Conservation (phyloP, 2,113 vertebrate genomes). For the Psittacula cyanocephala region DNA sequence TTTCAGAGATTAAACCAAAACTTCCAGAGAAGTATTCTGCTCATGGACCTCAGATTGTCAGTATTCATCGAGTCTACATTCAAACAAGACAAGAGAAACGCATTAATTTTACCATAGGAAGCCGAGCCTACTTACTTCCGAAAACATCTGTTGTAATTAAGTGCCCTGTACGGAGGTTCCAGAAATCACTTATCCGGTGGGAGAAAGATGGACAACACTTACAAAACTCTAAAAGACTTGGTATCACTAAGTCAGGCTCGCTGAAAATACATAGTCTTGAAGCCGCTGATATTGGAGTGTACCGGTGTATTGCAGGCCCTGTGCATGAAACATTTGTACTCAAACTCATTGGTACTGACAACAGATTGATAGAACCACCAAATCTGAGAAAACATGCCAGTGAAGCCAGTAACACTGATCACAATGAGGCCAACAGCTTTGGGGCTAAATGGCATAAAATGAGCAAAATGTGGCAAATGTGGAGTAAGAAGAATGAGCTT, state of each 20-base stretch:
- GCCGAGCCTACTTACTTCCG: constrained; percentile 88
- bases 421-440: constrained; percentile 64
- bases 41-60: constrained; percentile 76
- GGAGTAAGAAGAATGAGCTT: constrained; percentile 77
- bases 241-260: constrained; percentile 83
- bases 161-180: constrained; percentile 86
- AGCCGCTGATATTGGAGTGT: constrained; percentile 78
- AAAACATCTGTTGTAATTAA: constrained; percentile 87
- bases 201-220: constrained; percentile 82
- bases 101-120: constrained; percentile 85
- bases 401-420: not conserved
- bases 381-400: not conserved
- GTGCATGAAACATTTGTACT: constrained; percentile 80
- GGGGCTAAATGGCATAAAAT: constrained; percentile 78
- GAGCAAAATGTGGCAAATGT: constrained; percentile 75
- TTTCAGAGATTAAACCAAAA: constrained; percentile 61
- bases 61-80: constrained; percentile 83
- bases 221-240: constrained; percentile 77
- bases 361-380: constrained; percentile 76
- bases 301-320: constrained; percentile 82
- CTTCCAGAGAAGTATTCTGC: constrained; percentile 59
- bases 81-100: constrained; percentile 86
- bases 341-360: constrained; percentile 84
- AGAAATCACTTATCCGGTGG: constrained; percentile 86
- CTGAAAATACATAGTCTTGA: constrained; percentile 84